Percentiles rank a stretch among this genome's conserved stretches.
Evolutionary conservation across 2,888 invertebrate species (phyloP).

Genomic region (Eudemis profundana): DNA sequence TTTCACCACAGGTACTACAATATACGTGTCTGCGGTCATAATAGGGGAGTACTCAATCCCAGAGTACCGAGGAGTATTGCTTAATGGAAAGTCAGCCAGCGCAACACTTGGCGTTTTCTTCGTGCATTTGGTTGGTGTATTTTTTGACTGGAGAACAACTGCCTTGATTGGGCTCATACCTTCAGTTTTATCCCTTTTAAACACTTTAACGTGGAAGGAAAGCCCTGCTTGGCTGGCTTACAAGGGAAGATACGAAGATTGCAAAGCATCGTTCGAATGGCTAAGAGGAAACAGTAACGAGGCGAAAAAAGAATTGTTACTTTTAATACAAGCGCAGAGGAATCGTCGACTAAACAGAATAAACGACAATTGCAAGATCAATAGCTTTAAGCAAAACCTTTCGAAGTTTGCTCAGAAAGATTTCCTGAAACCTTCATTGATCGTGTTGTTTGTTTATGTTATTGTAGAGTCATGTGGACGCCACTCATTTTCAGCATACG

Average conservation of each 20-base stretch:
- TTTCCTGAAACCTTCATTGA: conserved; percentile 62
- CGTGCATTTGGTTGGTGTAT: conserved; percentile 58
- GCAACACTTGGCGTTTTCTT: conserved; percentile 59
- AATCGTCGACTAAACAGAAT: conserved; percentile 44
- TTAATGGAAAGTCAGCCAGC: conserved; percentile 64
- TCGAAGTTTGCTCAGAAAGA: conserved; percentile 61
- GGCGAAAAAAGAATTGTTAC: conserved; percentile 55
- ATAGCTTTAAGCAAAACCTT: conserved; percentile 49
- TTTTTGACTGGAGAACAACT: conserved; percentile 59
- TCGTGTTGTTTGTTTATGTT: conserved; percentile 55
- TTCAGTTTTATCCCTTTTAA: conserved; percentile 51
- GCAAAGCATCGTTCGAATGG: conserved; percentile 79
- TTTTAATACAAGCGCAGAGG: conserved; percentile 60
- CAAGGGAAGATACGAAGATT: conserved; percentile 74
- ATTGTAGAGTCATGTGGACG: conserved; percentile 64
- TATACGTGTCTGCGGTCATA: conserved; percentile 61
- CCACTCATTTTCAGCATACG: conserved; percentile 66
- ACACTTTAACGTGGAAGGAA: conserved; percentile 82
- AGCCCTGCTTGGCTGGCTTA: conserved; percentile 86
- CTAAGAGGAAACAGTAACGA: conserved; percentile 71
- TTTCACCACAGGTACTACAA: conserved; percentile 56
- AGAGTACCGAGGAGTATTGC: conserved; percentile 62
- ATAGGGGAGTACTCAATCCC: conserved; percentile 69
- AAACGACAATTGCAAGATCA: conserved; percentile 38
- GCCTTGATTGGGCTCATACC: conserved; percentile 58